Conservation (phyloP, 1,140 invertebrate genomes). For the Drosophila santomea region DNA sequence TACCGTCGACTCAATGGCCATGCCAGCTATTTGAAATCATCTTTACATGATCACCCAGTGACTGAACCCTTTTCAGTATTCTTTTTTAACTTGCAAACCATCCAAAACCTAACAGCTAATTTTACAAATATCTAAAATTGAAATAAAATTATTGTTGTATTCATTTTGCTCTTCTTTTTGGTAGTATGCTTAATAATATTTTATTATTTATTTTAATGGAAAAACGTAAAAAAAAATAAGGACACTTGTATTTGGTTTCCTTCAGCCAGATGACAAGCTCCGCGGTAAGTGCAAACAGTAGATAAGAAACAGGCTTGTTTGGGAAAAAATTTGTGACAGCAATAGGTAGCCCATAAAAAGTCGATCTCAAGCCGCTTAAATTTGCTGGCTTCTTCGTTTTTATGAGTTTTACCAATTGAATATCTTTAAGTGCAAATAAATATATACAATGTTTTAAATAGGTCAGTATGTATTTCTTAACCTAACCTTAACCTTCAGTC, state of each 20-base stretch:
- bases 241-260: constrained; percentile 5
- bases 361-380: constrained; percentile 32
- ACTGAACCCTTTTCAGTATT: background rate
- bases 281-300: constrained; percentile 19
- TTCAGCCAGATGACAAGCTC: background rate
- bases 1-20: constrained; percentile 11
- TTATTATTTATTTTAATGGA: background rate
- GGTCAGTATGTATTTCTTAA: too few relatives aligned
- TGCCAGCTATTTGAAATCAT: constrained; percentile 2
- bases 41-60: background rate
- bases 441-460: background rate
- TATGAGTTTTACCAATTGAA: background rate
- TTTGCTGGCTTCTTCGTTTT: constrained; percentile 8
- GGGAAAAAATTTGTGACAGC: constrained; percentile 3
- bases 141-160: too few relatives aligned
- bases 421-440: background rate
- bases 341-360: constrained; percentile 18
- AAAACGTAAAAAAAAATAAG: constrained; percentile 12
- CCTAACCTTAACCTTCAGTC: background rate
- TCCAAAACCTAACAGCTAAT: too few relatives aligned
- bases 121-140: too few relatives aligned
- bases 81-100: too few relatives aligned
- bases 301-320: constrained; percentile 32
- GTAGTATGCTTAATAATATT: constrained; percentile 8
- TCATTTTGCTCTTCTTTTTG: too few relatives aligned